Percentiles rank a stretch among this genome's conserved stretches.
phyloP scores from a whole-genome alignment of 2,113 vertebrate species.

The Microcebus murinus region DNA sequence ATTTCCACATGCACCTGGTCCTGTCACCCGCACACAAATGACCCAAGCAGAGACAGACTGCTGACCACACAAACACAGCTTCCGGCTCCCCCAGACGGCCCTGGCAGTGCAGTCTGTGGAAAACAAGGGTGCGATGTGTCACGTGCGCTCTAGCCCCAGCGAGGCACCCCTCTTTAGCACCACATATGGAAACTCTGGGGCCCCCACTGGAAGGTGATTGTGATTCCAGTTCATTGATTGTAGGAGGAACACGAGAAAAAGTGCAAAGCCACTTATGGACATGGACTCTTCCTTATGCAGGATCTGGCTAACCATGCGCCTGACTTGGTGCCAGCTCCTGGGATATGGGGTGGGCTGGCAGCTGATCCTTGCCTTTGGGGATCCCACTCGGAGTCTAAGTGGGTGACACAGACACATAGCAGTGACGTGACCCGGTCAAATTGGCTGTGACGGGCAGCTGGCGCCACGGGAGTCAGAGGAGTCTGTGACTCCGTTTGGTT shows the following conservation, averaged over 20 bases:
- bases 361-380: not conserved
- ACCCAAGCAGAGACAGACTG: not conserved
- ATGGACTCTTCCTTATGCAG: not conserved
- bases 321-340: not conserved
- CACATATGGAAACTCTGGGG: not conserved
- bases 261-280: not conserved
- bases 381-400: not conserved
- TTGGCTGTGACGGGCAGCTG: not conserved
- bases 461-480: not conserved
- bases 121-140: not conserved
- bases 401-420: not conserved
- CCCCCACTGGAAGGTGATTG: not conserved
- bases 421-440: not conserved
- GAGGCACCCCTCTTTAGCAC: not conserved
- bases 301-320: not conserved
- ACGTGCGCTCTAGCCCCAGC: not conserved
- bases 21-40: not conserved
- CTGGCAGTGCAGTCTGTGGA: not conserved
- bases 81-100: not conserved
- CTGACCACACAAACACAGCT: not conserved
- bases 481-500: not conserved
- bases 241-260: not conserved
- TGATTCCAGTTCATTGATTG: not conserved
- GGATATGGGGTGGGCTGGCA: not conserved
- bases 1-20: not conserved